Evolutionary conservation across 2,888 invertebrate genomes (phyloP), one percentile per base, ranked within the genome.

Genomic region (Brachyptera risi): DNA sequence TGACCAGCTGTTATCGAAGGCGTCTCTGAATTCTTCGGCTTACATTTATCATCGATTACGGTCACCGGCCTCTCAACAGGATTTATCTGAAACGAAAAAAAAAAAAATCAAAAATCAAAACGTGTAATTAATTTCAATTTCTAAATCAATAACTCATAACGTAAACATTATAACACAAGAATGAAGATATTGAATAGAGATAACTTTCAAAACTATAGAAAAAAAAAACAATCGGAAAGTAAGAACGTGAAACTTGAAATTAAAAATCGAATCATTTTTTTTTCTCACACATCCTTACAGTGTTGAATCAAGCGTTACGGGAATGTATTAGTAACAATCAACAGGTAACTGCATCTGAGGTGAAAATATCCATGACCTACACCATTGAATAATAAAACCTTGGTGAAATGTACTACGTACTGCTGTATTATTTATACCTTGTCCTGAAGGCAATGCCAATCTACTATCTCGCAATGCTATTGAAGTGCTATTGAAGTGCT

Each of bases 1-100:
- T 5, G 60, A 35, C 26, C 38, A n/a, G n/a, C n/a, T n/a, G n/a
- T n/a, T n/a, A n/a, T n/a, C n/a, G n/a, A n/a, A n/a, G 73, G 68
- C 68, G 73, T 74, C 75, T 75, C 75, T 23, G 75, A 75, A 65
- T 73, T 73, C 60, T 75, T 59, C 21, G 23, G 19, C 27, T 54
- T 56, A 42, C 54, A 44, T 47, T 59, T 62, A 19, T n/a, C 75
- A 66, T 76, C 75, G 69, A 73, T 74, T 17, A 73, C 71, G 50
- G 72, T 67, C 40, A 73, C 72, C 59, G 72, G 72, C 27, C 72
- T 71, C 61, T 71, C 73, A 13, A 72, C 72, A 44, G 77, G 77
- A 61, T 75, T 76, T 61, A 77, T 75, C 77, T 77, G 69, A 13
- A 71, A 73, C 21, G 7, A 31, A 31, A 31, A n/a, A 57, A 68